A percentile compares a stretch with the other conserved stretches of the same genome.
Conservation (phyloP, 1,140 invertebrate genomes). For the Penaeus indicus region DNA sequence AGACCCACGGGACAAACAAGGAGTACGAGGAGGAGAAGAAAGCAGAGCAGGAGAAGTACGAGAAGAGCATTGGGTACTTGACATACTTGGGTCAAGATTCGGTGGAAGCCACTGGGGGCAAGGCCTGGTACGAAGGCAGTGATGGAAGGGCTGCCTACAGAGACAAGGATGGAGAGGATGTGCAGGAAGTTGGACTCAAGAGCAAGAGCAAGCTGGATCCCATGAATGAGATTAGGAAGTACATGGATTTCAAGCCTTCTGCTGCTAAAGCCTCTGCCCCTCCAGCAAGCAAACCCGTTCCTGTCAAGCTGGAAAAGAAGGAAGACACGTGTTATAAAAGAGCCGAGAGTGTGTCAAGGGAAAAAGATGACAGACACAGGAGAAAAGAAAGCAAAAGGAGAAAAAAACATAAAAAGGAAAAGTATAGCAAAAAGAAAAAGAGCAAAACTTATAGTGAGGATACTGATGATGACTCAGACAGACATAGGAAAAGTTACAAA, state of each 20-base stretch:
- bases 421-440: slow-evolving; percentile 67
- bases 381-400: slow-evolving; percentile 69
- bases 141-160: slow-evolving; percentile 50
- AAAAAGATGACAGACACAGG: slow-evolving; percentile 48
- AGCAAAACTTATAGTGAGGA: background rate
- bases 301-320: slow-evolving; percentile 67
- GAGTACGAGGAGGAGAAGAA: slow-evolving; percentile 93
- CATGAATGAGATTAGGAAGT: slow-evolving; percentile 79
- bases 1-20: slow-evolving; percentile 77
- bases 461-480: slow-evolving; percentile 35
- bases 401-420: slow-evolving; percentile 67
- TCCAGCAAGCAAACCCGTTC: background rate
- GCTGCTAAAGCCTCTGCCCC: slow-evolving; percentile 67
- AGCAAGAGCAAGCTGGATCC: slow-evolving; percentile 78
- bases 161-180: slow-evolving; percentile 46
- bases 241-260: slow-evolving; percentile 70
- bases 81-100: slow-evolving; percentile 96
- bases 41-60: slow-evolving; percentile 94
- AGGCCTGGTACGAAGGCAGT: slow-evolving; percentile 80
- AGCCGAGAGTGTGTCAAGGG: slow-evolving; percentile 42
- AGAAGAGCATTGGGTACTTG: slow-evolving; percentile 96
- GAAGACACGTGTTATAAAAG: slow-evolving; percentile 69
- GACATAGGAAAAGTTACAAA: background rate
- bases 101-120: slow-evolving; percentile 84
- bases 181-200: slow-evolving; percentile 65